These are phyloP conservation scores for Dicaeum eximium DNA, from an alignment of 2,113 vertebrate species.

Conservation along the genomic window DNA sequence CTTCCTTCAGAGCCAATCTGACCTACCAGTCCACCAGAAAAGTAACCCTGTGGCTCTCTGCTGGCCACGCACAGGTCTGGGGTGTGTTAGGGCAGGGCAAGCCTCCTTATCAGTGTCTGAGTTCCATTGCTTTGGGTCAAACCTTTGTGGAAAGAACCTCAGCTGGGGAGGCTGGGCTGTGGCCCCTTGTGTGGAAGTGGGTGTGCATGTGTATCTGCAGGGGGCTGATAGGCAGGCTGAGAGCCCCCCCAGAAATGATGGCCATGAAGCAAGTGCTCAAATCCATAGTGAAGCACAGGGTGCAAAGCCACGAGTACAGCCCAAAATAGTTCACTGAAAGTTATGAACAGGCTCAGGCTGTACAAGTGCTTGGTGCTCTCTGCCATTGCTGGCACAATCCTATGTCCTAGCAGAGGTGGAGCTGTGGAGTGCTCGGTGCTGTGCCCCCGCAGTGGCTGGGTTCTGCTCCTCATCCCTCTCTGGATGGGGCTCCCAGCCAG, in stretches of 20 bases:
- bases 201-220: not conserved
- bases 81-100: not conserved
- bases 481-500: not conserved
- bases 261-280: not conserved
- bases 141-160: not conserved
- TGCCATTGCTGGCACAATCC: rapidly evolving
- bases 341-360: not conserved
- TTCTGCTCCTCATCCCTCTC: not conserved
- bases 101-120: rapidly evolving
- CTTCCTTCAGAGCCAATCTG: not conserved
- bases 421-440: rapidly evolving
- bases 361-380: not conserved
- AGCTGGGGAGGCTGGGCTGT: not conserved
- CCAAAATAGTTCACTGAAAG: not conserved
- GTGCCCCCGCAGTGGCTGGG: not conserved
- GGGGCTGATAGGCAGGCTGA: not conserved
- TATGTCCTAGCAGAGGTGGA: not conserved
- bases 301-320: not conserved
- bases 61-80: rapidly evolving
- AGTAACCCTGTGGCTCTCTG: not conserved
- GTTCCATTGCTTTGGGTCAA: not conserved
- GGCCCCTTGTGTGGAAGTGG: rapidly evolving
- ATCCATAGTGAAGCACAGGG: not conserved
- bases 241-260: not conserved
- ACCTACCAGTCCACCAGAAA: not conserved